Evolutionary conservation across 92 coral and sea anemone species (phyloP), one percentile per base, ranked within the genome.

Genomic region (Porites rus): DNA sequence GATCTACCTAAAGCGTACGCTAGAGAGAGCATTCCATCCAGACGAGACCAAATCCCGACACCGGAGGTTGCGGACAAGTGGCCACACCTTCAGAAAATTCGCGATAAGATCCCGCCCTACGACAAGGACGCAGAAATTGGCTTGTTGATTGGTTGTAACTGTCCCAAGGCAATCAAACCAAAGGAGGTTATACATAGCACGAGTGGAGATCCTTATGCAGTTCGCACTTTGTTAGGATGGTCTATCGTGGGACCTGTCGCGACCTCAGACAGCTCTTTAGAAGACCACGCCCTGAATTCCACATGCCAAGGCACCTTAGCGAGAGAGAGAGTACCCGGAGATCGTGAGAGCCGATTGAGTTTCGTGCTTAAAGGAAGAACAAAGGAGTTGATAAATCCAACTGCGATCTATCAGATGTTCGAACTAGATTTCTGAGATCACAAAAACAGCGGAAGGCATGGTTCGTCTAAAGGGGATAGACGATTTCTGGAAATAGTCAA

Each of bases 141-240:
- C 62, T 14, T 56, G 62, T 14, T 58, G 0, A 7, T 58, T 58
- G 62, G 62, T 58, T 58, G 62, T 58, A 58, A 58, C 62, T 58
- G 62, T 58, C 10, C 62, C 62, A 58, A 58, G 16, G 62, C 62
- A 14, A 58, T 58, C 62, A 28, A 28, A 77, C 93, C 96, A 1
- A 79, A 54, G 31, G 90, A 93, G 16, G 93, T 93, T 1, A 74
- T 93, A 51, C 52, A 79, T 5, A 91, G 92, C 18, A 88, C 77
- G 89, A 74, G 82, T 38, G 81, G 53, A 8, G 92, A 91, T 43
- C 89, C 94, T 13, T 88, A 88, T 77, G 91, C 93, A 24, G 82
- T 91, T 12, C 28, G 88, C n/a, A 87, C 93, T 38, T 50, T 71
- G 21, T 76, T 91, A 8, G 91, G 93, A 51, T 91, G 93, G 93